Evolutionary conservation across 2,888 invertebrate species (phyloP).

Genomic region (Loripinus fragilis): DNA sequence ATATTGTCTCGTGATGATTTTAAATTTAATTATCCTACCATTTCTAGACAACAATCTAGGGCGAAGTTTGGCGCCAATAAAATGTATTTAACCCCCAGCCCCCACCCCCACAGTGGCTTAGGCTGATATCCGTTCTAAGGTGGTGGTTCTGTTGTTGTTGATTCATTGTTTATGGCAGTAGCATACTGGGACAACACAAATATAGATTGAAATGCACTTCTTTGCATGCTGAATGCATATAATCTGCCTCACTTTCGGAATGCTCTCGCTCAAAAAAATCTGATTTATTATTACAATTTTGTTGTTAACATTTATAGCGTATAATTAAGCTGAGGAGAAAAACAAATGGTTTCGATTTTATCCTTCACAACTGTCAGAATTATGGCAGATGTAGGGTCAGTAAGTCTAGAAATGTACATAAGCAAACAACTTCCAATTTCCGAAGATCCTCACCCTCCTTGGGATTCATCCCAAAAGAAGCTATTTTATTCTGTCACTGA

Average conservation of each 20-base stretch:
- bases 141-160: too few relatives aligned
- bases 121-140: too few relatives aligned
- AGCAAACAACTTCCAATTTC: conserved; percentile 28
- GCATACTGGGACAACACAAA: conserved; percentile 49
- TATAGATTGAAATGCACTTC: conserved; percentile 30
- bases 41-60: too few relatives aligned
- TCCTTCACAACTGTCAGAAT: conserved; percentile 45
- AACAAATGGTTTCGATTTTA: conserved; percentile 52
- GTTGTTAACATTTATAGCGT: neutral
- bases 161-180: too few relatives aligned
- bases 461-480: conserved; percentile 28
- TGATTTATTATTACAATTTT: conserved; percentile 27
- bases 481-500: conserved; percentile 17
- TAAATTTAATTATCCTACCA: too few relatives aligned
- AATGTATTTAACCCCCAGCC: too few relatives aligned
- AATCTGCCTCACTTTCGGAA: conserved; percentile 52
- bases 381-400: conserved; percentile 11
- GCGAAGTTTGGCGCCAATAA: too few relatives aligned
- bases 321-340: conserved; percentile 36
- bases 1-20: too few relatives aligned
- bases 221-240: conserved; percentile 41
- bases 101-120: too few relatives aligned
- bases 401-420: conserved; percentile 4
- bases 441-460: conserved; percentile 28
- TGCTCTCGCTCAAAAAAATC: conserved; percentile 45